Conservation (phyloP, 2,113 vertebrate genomes). For the Serinus canaria region DNA sequence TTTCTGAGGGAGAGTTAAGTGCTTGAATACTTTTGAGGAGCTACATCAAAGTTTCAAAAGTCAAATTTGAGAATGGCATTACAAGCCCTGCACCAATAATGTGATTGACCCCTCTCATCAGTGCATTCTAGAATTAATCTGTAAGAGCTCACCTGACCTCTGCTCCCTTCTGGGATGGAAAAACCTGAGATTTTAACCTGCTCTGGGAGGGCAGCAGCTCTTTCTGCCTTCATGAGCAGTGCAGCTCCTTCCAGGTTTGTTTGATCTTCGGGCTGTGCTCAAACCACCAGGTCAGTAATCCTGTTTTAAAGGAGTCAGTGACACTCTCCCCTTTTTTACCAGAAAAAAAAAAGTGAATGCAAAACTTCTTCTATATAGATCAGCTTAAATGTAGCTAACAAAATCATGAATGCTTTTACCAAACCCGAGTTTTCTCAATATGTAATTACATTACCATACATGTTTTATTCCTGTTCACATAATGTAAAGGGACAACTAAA, state of each 20-base stretch:
- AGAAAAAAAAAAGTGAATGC: background rate
- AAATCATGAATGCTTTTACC: background rate
- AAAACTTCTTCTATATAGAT: background rate
- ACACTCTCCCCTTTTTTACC: background rate
- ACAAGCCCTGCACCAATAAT: background rate
- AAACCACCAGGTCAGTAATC: background rate
- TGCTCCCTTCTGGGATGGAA: background rate
- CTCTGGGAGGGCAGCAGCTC: background rate
- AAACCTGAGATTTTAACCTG: background rate
- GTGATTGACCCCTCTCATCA: background rate
- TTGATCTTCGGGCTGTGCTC: background rate
- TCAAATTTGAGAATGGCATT: background rate
- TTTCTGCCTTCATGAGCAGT: background rate
- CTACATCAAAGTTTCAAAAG: background rate
- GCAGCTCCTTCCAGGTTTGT: background rate
- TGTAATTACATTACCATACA: background rate
- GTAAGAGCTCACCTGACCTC: background rate
- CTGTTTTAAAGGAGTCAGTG: background rate
- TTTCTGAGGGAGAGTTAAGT: background rate
- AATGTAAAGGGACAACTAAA: background rate
- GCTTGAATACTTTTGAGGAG: background rate
- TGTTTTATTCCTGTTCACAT: background rate
- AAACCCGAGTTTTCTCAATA: background rate
- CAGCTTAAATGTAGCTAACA: background rate
- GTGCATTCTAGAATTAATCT: background rate